phyloP scores from a whole-genome alignment of 2,113 vertebrate genomes.

The Solea senegalensis region DNA sequence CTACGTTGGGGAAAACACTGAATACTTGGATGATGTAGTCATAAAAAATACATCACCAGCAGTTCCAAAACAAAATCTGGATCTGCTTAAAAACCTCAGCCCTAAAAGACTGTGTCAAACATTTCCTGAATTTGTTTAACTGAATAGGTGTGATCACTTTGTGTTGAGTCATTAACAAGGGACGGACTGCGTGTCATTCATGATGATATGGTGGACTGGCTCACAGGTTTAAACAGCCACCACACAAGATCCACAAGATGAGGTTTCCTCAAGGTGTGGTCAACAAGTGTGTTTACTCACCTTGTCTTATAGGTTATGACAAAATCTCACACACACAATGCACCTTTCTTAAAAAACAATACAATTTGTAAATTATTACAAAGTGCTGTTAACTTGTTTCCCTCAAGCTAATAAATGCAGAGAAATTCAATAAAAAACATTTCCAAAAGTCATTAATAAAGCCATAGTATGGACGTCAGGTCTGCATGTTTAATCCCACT shows the following conservation, averaged over 20 bases:
- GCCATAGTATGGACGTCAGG: no score
- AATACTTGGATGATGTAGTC: background rate
- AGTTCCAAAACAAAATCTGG: background rate
- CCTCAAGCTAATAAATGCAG: no score
- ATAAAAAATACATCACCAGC: background rate
- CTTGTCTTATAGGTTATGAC: background rate
- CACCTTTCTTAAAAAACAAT: no score
- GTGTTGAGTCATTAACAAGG: constrained; percentile 25
- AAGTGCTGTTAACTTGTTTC: no score
- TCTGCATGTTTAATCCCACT: no score
- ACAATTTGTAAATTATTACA: no score
- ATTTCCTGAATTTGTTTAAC: constrained; percentile 8
- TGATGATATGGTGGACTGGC: background rate
- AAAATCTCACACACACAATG: no score
- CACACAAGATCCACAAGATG: background rate
- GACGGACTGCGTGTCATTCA: constrained; percentile 7
- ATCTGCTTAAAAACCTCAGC: background rate
- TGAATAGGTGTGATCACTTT: constrained; percentile 8
- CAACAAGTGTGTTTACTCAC: background rate
- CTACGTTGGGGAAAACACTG: background rate
- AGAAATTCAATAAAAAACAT: no score
- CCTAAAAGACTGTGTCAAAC: background rate
- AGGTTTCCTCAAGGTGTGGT: background rate
- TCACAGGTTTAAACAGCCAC: background rate
- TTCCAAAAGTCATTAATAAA: no score